These are phyloP conservation scores for Cyprinus carpio DNA, from an alignment of 2,113 vertebrate genomes.

Conservation along the genomic window DNA sequence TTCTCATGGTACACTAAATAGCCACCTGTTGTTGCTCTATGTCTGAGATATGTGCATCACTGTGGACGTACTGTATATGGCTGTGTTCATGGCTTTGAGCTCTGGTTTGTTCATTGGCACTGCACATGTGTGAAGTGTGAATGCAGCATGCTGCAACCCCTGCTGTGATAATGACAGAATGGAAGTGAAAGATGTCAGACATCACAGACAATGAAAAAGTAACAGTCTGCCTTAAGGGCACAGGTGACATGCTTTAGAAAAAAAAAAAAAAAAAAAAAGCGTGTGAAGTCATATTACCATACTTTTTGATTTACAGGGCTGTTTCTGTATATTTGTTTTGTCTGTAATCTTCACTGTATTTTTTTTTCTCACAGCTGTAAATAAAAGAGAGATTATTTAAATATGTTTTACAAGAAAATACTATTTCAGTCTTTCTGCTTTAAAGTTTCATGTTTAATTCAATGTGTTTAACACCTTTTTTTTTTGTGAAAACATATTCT, in stretches of 20 bases:
- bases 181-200: constrained; percentile 20
- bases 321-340: too few species aligned
- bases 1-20: not conserved
- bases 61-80: not conserved
- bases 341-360: too few species aligned
- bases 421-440: too few species aligned
- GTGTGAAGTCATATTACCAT: not conserved
- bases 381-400: too few species aligned
- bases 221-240: constrained; percentile 4
- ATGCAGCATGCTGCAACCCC: not conserved
- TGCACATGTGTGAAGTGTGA: not conserved
- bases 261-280: not conserved
- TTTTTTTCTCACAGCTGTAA: too few species aligned
- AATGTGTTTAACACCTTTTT: too few species aligned
- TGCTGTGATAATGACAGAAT: not conserved
- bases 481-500: too few species aligned
- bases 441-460: too few species aligned
- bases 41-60: not conserved
- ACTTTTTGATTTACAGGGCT: not conserved
- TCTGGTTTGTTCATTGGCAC: not conserved
- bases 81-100: not conserved
- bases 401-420: too few species aligned
- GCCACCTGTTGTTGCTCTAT: not conserved
- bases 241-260: not conserved
- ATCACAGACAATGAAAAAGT: not conserved